These are phyloP conservation scores for Takifugu ocellatus DNA, from an alignment of 2,797 vertebrate genomes.

Conservation along the genomic window DNA sequence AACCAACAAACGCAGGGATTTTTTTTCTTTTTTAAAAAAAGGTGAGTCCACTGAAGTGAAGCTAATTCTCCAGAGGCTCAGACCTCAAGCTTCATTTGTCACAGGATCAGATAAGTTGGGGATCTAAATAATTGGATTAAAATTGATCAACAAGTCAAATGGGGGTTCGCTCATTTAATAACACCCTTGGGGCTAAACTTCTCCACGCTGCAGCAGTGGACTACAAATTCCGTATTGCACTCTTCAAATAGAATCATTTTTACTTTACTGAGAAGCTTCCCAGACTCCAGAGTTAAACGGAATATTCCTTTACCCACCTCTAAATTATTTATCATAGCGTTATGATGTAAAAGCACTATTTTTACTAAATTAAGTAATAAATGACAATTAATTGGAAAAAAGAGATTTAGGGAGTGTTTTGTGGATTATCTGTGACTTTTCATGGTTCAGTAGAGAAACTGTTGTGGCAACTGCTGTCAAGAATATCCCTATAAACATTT, in stretches of 20 bases:
- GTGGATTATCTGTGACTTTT: too few relatives aligned
- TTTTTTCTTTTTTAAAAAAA: constrained; percentile 15
- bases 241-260: not conserved
- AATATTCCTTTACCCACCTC: too few relatives aligned
- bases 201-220: constrained; percentile 1
- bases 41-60: constrained; percentile 54
- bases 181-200: constrained; percentile 33
- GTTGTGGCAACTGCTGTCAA: too few relatives aligned
- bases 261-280: not conserved
- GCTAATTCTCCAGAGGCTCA: constrained; percentile 61
- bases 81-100: constrained; percentile 70
- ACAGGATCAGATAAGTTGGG: constrained; percentile 64
- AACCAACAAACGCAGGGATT: constrained; percentile 4
- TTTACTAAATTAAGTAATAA: not conserved
- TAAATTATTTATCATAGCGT: too few relatives aligned
- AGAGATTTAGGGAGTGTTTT: too few relatives aligned
- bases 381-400: not conserved
- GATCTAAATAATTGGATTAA: constrained; percentile 84
- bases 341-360: too few relatives aligned
- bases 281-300: too few relatives aligned
- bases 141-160: constrained; percentile 73
- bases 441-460: not conserved
- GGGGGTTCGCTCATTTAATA: constrained; percentile 55
- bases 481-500: not conserved
- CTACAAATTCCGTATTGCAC: not conserved